Conservation (phyloP, 92 coral and sea anemone species). For the Parazoanthus swiftii region DNA sequence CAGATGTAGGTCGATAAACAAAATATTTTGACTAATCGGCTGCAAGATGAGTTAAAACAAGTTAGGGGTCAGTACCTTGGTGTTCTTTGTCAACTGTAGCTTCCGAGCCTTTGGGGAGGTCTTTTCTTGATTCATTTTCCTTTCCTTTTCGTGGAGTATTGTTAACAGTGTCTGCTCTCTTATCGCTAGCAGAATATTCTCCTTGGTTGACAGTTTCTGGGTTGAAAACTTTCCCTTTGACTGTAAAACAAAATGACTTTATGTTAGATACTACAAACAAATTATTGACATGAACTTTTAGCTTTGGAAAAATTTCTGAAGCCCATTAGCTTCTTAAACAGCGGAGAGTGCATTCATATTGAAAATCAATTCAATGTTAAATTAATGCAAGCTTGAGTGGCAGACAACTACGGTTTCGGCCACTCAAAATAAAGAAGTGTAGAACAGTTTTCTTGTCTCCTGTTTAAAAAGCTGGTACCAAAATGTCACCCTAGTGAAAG, state of each 20-base stretch:
- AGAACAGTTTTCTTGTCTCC: not conserved
- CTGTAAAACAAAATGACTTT: not conserved
- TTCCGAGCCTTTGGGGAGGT: not conserved
- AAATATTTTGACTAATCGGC: conserved; percentile 13
- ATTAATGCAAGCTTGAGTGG: conserved; percentile 37
- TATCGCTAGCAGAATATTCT: not conserved
- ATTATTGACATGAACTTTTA: not conserved
- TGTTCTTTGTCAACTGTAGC: not conserved
- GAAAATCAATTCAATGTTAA: conserved; percentile 43
- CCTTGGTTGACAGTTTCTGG: not conserved
- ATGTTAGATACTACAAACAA: not conserved
- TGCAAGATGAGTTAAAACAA: not conserved
- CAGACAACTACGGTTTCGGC: not conserved
- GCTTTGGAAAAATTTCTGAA: not conserved
- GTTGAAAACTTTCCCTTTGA: not conserved
- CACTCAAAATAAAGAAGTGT: not conserved
- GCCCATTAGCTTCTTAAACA: not conserved
- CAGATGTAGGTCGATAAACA: conserved; percentile 8
- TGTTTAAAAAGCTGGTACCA: conserved; percentile 18
- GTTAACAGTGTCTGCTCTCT: not conserved
- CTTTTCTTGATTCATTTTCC: conserved; percentile 23
- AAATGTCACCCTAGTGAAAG: not conserved
- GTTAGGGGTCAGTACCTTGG: conserved; percentile 9
- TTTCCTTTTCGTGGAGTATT: not conserved
- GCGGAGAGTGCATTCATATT: conserved; percentile 15